phyloP scores from a whole-genome alignment of 53 echinoderm and acorn worm species.

The Patiria pectinifera region DNA sequence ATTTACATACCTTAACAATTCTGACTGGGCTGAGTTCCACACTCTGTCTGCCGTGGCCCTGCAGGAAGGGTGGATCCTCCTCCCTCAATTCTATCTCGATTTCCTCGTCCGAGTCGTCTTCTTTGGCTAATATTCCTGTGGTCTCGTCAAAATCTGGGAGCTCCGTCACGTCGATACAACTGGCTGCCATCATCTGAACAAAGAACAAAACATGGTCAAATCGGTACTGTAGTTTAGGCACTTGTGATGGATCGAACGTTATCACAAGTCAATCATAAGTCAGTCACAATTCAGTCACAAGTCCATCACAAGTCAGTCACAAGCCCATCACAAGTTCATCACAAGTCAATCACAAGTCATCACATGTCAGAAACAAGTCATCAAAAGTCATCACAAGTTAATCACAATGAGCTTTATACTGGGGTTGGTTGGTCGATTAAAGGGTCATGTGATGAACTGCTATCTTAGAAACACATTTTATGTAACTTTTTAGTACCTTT shows the following conservation, averaged over 20 bases:
- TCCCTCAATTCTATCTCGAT: conserved; percentile 94
- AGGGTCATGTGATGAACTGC: no score
- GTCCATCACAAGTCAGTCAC: no score
- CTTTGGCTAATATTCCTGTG: conserved; percentile 90
- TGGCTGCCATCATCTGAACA: conserved; percentile 89
- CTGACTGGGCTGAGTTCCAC: conserved; percentile 95
- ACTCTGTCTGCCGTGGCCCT: conserved; percentile 96
- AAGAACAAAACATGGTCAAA: background rate
- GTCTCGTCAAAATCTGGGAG: conserved; percentile 97
- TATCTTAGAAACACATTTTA: no score
- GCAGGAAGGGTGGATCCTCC: conserved; percentile 95
- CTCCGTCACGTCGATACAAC: conserved; percentile 89
- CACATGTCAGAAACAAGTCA: background rate
- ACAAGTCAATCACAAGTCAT: background rate
- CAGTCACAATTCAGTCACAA: no score
- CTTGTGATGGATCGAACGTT: no score
- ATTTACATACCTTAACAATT: conserved; percentile 84
- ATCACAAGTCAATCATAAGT: no score
- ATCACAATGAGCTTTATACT: no score
- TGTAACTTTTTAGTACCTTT: no score
- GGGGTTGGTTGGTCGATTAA: no score
- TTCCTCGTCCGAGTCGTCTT: conserved; percentile 97
- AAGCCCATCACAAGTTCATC: no score
- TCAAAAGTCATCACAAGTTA: background rate
- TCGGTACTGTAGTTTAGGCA: no score